A percentile compares a stretch with the other conserved stretches of the same genome.
Evolutionary conservation across 2,888 invertebrate genomes (phyloP).

Genomic region (Bedellia somnulentella): DNA sequence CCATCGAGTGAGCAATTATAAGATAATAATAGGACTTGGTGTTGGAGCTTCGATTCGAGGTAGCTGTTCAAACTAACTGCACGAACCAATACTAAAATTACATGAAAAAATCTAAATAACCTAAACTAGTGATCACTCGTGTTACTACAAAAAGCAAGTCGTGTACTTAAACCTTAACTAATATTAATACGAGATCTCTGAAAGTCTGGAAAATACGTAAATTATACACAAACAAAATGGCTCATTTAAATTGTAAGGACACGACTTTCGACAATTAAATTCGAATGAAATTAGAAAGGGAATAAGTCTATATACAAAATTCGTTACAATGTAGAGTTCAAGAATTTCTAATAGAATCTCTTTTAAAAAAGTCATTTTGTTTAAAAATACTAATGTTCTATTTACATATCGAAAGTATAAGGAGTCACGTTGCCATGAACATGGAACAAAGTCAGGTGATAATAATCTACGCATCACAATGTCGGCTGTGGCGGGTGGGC

Average conservation of each 20-base stretch:
- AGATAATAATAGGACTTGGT: constrained; percentile 21
- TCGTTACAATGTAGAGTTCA: not conserved
- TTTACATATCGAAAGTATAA: no score
- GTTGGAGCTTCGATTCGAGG: no score
- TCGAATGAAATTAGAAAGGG: no score
- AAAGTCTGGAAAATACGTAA: constrained; percentile 58
- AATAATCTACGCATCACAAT: no score
- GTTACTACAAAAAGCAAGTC: constrained; percentile 40
- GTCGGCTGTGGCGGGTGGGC: no score
- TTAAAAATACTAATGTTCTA: no score
- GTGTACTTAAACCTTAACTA: constrained; percentile 54
- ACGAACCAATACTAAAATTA: constrained; percentile 24
- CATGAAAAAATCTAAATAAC: constrained; percentile 19
- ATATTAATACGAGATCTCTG: constrained; percentile 60
- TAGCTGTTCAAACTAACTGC: no score
- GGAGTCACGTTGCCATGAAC: no score
- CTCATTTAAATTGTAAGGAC: not conserved
- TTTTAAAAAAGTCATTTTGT: not conserved
- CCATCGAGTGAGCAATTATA: constrained; percentile 21
- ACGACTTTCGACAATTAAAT: no score
- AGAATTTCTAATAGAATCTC: not conserved
- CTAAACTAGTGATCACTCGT: constrained; percentile 38
- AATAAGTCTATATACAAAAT: no score
- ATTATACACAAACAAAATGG: constrained; percentile 15
- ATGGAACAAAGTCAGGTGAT: no score